These are phyloP conservation scores for Hydrozoanthus gracilis DNA, from an alignment of 92 coral and sea anemone species.

Conservation along the genomic window DNA sequence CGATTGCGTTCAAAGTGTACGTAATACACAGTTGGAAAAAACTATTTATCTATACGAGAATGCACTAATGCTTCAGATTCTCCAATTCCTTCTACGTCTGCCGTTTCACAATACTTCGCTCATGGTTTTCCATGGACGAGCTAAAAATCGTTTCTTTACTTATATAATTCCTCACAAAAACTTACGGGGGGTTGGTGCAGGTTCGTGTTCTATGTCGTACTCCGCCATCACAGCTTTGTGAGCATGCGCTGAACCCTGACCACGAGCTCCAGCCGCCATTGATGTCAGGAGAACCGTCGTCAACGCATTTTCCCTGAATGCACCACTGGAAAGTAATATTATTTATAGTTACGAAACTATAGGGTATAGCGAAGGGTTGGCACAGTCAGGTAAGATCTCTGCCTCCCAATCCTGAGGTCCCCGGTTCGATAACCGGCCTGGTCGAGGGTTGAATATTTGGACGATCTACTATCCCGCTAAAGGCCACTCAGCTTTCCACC, in stretches of 20 bases:
- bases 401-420: neutral
- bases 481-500: too few species aligned
- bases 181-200: constrained; percentile 55
- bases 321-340: constrained; percentile 45
- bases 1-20: too few species aligned
- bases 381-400: neutral
- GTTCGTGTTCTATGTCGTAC: constrained; percentile 26
- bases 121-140: neutral
- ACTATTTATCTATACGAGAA: too few species aligned
- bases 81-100: too few species aligned
- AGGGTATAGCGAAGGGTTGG: neutral
- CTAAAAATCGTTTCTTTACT: neutral
- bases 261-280: constrained; percentile 58
- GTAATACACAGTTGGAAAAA: too few species aligned
- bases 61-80: too few species aligned
- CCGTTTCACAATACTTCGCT: too few species aligned
- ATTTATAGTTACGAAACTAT: neutral
- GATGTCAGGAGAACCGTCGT: constrained; percentile 58
- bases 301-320: constrained; percentile 52
- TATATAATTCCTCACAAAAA: neutral
- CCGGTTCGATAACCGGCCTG: too few species aligned
- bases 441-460: too few species aligned
- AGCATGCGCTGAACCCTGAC: constrained; percentile 48
- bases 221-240: constrained; percentile 53
- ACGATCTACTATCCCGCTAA: too few species aligned